These are phyloP conservation scores for Zonitis immaculata DNA, from an alignment of 2,888 invertebrate genomes.

Conservation along the genomic window DNA sequence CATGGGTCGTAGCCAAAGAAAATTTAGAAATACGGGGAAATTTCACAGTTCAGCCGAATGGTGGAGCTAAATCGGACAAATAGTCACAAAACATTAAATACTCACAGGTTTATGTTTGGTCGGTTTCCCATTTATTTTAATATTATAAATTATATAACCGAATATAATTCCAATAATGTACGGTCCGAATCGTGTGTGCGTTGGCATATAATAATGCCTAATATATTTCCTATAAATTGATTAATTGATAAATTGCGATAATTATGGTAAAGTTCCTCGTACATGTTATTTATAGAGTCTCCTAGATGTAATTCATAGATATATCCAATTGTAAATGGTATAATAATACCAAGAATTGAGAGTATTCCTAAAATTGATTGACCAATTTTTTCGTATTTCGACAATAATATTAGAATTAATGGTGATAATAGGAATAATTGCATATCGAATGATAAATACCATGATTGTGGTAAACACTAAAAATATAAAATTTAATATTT, in stretches of 20 bases:
- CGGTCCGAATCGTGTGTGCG: slow-evolving; percentile 9
- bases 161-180: slow-evolving; percentile 12
- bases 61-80: no score
- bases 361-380: slow-evolving; percentile 1
- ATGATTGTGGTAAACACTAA: slow-evolving; percentile 32
- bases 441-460: slow-evolving; percentile 35
- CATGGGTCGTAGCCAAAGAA: no score
- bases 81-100: no score
- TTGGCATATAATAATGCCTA: slow-evolving; percentile 3
- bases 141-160: slow-evolving; percentile 7
- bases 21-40: no score
- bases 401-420: slow-evolving; percentile 26
- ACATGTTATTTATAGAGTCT: not conserved
- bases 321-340: slow-evolving; percentile 8
- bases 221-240: not conserved
- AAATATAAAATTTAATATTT: slow-evolving; percentile 14
- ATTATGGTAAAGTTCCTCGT: not conserved
- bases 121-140: not conserved
- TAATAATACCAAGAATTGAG: slow-evolving; percentile 3
- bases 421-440: slow-evolving; percentile 33
- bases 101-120: no score
- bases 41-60: no score
- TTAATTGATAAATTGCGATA: not conserved
- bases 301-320: not conserved
- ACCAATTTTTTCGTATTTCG: slow-evolving; percentile 17